Evolutionary conservation across 35 echinoderm and acorn worm species (phyloP).

Genomic region (Nesometra sesokonis): DNA sequence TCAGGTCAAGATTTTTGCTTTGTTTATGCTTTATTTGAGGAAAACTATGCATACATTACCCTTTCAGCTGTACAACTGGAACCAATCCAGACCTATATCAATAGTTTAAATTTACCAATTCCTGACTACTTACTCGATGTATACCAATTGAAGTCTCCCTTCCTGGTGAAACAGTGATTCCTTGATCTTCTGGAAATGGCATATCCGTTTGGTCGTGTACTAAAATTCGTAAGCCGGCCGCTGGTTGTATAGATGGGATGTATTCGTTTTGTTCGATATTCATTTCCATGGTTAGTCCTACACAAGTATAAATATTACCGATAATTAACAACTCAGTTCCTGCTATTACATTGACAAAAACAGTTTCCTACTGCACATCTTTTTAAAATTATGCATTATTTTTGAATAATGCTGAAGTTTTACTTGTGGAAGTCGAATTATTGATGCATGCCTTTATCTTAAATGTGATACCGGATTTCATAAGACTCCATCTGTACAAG

Average conservation of each 20-base stretch:
- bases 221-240: conserved; percentile 28
- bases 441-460: no score
- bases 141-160: conserved; percentile 42
- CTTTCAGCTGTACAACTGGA: no score
- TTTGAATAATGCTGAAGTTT: no score
- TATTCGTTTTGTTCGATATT: conserved; percentile 53
- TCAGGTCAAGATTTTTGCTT: no score
- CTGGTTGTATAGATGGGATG: conserved; percentile 16
- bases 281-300: conserved; percentile 46
- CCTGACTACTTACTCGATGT: conserved; percentile 19
- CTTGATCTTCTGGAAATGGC: conserved; percentile 64
- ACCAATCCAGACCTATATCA: no score
- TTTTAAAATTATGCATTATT: no score
- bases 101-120: no score
- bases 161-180: conserved; percentile 28
- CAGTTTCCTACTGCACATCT: neutral
- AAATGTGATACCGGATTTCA: no score
- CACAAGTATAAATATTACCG: neutral
- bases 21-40: no score
- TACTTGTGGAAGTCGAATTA: no score
- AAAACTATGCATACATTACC: no score
- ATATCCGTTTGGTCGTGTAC: conserved; percentile 36
- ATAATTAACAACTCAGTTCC: neutral
- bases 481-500: no score
- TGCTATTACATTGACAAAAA: neutral